A percentile compares a stretch with the other conserved stretches of the same genome.
Conservation (phyloP, 2,113 vertebrate species). For the Alethe castanea region DNA sequence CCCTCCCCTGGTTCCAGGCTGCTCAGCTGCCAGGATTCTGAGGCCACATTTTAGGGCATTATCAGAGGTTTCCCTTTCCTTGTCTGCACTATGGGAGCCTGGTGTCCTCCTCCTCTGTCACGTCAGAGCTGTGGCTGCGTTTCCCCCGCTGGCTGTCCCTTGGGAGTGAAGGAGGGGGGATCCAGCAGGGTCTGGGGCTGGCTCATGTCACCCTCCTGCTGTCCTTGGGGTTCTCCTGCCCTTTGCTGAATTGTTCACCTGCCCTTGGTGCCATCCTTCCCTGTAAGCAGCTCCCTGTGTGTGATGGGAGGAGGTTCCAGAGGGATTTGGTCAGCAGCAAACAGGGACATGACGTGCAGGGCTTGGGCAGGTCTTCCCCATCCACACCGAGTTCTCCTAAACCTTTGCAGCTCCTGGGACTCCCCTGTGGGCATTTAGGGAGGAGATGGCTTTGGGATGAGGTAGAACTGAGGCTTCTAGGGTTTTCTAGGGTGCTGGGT, state of each 20-base stretch:
- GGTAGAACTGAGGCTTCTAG: background rate
- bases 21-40: background rate
- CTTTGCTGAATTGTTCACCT: background rate
- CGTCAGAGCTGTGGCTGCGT: accelerated
- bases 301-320: background rate
- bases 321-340: background rate
- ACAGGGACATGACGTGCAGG: accelerated
- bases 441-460: background rate
- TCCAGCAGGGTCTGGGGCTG: background rate
- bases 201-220: background rate
- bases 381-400: background rate
- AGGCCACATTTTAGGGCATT: background rate
- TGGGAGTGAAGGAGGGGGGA: accelerated
- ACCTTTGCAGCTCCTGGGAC: background rate
- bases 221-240: background rate
- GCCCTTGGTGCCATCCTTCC: background rate
- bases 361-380: background rate
- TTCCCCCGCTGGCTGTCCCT: background rate
- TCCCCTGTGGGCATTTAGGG: background rate
- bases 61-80: background rate
- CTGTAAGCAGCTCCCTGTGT: accelerated
- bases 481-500: background rate
- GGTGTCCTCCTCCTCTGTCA: accelerated
- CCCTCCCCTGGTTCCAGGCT: background rate
- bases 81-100: accelerated